Evolutionary conservation across 2,888 invertebrate genomes (phyloP).

Genomic region (Anarsia innoxiella): DNA sequence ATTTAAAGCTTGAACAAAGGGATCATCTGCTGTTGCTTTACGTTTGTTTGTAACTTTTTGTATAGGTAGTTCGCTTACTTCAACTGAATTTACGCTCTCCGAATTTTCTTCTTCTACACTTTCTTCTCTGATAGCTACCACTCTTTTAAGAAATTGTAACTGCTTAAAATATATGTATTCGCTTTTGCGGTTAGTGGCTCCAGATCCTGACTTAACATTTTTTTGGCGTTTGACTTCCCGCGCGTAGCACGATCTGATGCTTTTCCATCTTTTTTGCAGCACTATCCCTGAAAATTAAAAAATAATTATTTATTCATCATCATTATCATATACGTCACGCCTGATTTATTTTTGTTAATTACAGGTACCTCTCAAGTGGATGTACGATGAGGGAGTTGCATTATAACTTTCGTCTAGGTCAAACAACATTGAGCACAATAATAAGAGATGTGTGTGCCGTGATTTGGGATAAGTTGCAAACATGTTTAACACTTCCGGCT

Average conservation of each 20-base stretch:
- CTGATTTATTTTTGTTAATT: too few relatives aligned
- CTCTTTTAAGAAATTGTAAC: constrained; percentile 16
- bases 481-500: constrained; percentile 13
- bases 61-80: too few relatives aligned
- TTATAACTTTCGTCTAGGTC: constrained; percentile 5
- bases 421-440: constrained; percentile 5
- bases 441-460: constrained; percentile 14
- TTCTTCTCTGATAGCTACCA: constrained; percentile 14
- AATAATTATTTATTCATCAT: constrained; percentile 16
- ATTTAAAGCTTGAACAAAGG: too few relatives aligned
- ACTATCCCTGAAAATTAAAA: constrained; percentile 8
- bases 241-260: constrained; percentile 14
- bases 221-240: constrained; percentile 16
- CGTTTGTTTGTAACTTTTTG: too few relatives aligned
- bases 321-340: too few relatives aligned
- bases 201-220: constrained; percentile 16
- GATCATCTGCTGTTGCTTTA: too few relatives aligned
- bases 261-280: constrained; percentile 11
- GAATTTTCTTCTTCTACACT: constrained; percentile 16
- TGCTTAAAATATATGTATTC: constrained; percentile 16
- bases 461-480: constrained; percentile 16
- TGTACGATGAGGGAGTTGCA: too few relatives aligned
- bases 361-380: too few relatives aligned
- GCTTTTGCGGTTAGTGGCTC: constrained; percentile 15
- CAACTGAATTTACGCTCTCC: too few relatives aligned